A percentile compares a stretch with the other conserved stretches of the same genome.
Conservation (phyloP, 2,113 vertebrate genomes). For the Dendropsophus ebraccatus region DNA sequence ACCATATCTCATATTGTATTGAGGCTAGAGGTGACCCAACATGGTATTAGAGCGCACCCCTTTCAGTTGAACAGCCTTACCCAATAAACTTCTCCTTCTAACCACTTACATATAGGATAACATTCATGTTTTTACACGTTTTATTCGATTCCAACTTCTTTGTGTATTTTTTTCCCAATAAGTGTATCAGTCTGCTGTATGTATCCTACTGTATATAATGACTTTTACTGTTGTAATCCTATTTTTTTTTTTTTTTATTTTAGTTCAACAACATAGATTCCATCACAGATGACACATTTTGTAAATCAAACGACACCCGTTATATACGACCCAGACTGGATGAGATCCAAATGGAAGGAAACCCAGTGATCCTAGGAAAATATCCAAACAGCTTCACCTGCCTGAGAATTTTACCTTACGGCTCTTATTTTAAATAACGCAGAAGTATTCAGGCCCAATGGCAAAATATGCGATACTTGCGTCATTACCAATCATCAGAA, state of each 20-base stretch:
- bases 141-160: too few species aligned
- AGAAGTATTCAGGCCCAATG: background rate
- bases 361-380: slow-evolving; percentile 87
- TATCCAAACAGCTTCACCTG: slow-evolving; percentile 91
- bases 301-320: slow-evolving; percentile 86
- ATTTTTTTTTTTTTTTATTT: slow-evolving; percentile 58
- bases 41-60: too few species aligned
- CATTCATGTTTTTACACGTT: too few species aligned
- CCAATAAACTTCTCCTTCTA: too few species aligned
- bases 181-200: too few species aligned
- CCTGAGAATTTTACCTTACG: slow-evolving; percentile 86
- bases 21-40: too few species aligned
- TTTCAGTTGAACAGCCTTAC: too few species aligned
- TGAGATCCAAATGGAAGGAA: slow-evolving; percentile 91
- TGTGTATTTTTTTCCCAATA: too few species aligned
- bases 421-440: slow-evolving; percentile 82
- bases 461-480: background rate
- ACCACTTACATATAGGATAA: too few species aligned
- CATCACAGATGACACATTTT: slow-evolving; percentile 89
- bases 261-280: slow-evolving; percentile 95
- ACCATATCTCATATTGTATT: too few species aligned
- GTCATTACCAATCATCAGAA: background rate
- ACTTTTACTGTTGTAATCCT: background rate
- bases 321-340: slow-evolving; percentile 86
- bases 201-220: too few species aligned